These are phyloP conservation scores for Tipula vernalis DNA, from an alignment of 2,888 invertebrate genomes.

Conservation along the genomic window DNA sequence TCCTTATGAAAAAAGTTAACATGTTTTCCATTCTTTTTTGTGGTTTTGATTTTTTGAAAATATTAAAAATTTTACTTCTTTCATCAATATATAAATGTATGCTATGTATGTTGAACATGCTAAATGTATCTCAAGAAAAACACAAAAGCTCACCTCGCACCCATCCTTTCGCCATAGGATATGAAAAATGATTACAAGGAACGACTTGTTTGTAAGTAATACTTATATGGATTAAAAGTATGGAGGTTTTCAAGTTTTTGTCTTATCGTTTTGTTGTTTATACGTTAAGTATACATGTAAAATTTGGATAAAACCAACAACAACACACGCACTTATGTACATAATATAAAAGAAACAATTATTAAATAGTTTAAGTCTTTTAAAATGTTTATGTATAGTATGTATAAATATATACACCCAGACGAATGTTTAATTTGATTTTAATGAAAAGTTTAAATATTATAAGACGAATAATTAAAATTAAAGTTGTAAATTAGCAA, in stretches of 20 bases:
- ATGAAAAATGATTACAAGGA: neutral
- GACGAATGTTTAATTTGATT: neutral
- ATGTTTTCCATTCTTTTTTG: neutral
- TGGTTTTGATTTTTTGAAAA: neutral
- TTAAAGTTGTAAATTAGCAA: neutral
- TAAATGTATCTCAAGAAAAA: neutral
- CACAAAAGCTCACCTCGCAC: neutral
- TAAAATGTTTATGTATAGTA: neutral
- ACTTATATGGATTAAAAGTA: neutral
- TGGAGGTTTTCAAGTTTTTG: neutral
- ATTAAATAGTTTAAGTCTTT: neutral
- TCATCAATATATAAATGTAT: neutral
- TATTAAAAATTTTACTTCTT: neutral
- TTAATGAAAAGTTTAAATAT: neutral
- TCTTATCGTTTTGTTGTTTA: neutral
- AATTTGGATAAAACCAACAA: neutral
- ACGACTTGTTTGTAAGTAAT: neutral
- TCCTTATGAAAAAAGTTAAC: neutral
- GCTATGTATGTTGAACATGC: neutral
- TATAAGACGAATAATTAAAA: neutral
- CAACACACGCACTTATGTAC: neutral
- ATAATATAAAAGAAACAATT: neutral
- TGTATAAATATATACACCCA: neutral
- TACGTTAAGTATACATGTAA: neutral
- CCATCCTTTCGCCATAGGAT: neutral